Conservation (phyloP, 2,888 invertebrate species). For the Yponomeuta plumbellus region DNA sequence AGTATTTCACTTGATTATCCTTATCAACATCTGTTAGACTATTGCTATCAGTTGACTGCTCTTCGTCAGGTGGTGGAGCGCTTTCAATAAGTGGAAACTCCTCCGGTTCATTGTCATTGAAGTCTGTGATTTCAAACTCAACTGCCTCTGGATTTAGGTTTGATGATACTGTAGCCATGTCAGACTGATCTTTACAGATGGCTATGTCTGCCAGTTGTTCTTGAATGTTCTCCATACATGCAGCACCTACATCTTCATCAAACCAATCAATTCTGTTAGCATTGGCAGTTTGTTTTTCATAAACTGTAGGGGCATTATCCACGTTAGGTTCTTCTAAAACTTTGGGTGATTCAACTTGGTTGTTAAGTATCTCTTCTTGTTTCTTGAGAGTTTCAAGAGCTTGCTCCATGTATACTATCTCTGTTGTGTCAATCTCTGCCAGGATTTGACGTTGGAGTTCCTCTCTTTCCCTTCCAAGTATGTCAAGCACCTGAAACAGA, state of each 20-base stretch:
- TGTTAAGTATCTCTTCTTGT: slow-evolving; percentile 60
- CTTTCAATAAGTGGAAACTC: slow-evolving; percentile 51
- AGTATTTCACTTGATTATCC: slow-evolving; percentile 75
- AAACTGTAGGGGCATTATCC: slow-evolving; percentile 35
- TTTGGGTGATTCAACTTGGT: slow-evolving; percentile 32
- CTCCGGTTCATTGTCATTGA: slow-evolving; percentile 37
- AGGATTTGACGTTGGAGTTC: slow-evolving; percentile 80
- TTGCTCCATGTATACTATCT: slow-evolving; percentile 90
- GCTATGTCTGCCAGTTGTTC: slow-evolving; percentile 43
- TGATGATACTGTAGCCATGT: slow-evolving; percentile 35
- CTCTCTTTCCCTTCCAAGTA: slow-evolving; percentile 83
- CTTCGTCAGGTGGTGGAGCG: slow-evolving; percentile 28
- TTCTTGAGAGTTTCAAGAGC: slow-evolving; percentile 82
- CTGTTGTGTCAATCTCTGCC: slow-evolving; percentile 85
- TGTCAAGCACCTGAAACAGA: slow-evolving; percentile 75
- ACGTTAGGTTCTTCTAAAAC: slow-evolving; percentile 28
- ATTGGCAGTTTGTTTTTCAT: slow-evolving; percentile 49
- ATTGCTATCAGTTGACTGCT: slow-evolving; percentile 31
- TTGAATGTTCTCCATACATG: slow-evolving; percentile 44
- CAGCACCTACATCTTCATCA: slow-evolving; percentile 57
- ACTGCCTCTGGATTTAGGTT: slow-evolving; percentile 57
- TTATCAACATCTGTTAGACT: slow-evolving; percentile 51
- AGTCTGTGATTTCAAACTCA: slow-evolving; percentile 39
- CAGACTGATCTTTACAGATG: not conserved
- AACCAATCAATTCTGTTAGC: slow-evolving; percentile 63